phyloP scores from a whole-genome alignment of 2,113 vertebrate species.

The Myodes glareolus region DNA sequence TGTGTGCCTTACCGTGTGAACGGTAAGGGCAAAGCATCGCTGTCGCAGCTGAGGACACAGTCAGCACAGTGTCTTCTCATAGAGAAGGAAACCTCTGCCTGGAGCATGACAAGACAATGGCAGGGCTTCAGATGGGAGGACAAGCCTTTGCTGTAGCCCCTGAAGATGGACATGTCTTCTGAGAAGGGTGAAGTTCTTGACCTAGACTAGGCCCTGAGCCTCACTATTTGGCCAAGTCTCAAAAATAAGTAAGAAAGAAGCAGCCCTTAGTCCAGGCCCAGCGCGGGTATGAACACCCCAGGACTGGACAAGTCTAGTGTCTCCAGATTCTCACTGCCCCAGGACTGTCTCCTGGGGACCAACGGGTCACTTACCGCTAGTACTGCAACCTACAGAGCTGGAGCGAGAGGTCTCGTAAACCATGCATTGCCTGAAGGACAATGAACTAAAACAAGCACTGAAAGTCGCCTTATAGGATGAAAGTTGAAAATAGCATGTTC shows the following conservation, averaged over 20 bases:
- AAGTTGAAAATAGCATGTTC: neutral
- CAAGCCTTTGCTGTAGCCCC: neutral
- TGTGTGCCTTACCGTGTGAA: rapidly evolving
- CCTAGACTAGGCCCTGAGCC: neutral
- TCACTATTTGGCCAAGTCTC: neutral
- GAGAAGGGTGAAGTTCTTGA: neutral
- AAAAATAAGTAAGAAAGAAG: neutral
- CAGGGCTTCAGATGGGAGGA: neutral
- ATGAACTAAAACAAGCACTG: neutral
- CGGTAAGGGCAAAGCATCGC: neutral
- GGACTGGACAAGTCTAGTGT: neutral
- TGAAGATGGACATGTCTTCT: neutral
- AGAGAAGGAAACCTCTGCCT: neutral
- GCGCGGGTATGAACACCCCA: neutral
- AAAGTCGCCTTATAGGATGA: neutral
- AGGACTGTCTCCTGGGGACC: neutral
- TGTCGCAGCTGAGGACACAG: neutral
- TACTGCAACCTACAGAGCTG: neutral
- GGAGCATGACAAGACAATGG: neutral
- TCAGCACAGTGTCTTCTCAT: neutral
- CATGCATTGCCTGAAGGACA: neutral
- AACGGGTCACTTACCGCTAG: neutral
- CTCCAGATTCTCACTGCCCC: neutral
- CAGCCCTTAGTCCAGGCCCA: neutral
- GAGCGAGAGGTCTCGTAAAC: no score